These are phyloP conservation scores for Yponomeuta malinellus DNA, from an alignment of 2,888 invertebrate genomes.

Conservation along the genomic window DNA sequence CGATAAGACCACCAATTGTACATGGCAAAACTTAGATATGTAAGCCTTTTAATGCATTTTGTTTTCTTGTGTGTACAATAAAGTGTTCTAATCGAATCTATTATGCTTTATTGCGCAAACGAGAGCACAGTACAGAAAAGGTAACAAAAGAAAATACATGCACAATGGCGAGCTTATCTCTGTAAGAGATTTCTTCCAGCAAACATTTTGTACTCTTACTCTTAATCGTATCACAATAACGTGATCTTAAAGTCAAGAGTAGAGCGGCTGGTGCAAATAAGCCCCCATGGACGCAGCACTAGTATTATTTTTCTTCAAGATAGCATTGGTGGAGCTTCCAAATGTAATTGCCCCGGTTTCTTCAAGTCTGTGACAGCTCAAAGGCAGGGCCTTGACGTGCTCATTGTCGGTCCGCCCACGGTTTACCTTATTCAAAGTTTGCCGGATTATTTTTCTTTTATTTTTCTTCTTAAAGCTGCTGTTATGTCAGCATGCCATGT, in stretches of 20 bases:
- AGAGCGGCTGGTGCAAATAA: background rate
- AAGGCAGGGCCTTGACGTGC: slow-evolving; percentile 67
- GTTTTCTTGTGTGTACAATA: too few species aligned
- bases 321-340: slow-evolving; percentile 68
- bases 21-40: too few species aligned
- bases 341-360: slow-evolving; percentile 73
- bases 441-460: slow-evolving; percentile 54
- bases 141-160: too few species aligned
- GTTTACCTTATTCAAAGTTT: slow-evolving; percentile 70
- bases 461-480: slow-evolving; percentile 25
- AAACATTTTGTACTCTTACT: too few species aligned
- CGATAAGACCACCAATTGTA: too few species aligned
- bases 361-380: slow-evolving; percentile 72
- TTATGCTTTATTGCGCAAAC: too few species aligned
- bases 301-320: slow-evolving; percentile 46
- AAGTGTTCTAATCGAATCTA: too few species aligned
- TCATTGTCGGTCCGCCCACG: slow-evolving; percentile 72
- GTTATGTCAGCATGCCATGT: background rate
- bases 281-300: background rate
- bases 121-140: too few species aligned
- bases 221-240: too few species aligned
- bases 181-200: too few species aligned
- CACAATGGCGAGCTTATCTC: too few species aligned
- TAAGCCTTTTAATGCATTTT: too few species aligned
- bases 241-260: background rate